These are phyloP conservation scores for Cardiocondyla obscurior DNA, from an alignment of 1,140 invertebrate species.

Conservation along the genomic window DNA sequence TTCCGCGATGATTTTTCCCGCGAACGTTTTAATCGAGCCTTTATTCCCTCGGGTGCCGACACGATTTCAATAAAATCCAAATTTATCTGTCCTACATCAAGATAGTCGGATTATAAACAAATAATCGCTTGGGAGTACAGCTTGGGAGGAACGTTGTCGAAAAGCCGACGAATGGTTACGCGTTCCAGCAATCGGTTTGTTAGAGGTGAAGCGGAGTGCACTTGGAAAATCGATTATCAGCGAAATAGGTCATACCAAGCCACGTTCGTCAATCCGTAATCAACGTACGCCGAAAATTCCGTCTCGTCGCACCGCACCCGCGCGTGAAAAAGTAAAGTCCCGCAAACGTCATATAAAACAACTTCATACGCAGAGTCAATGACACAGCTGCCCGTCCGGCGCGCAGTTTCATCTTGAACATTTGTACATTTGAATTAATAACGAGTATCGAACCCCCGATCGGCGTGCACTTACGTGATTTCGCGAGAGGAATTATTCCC, in stretches of 20 bases:
- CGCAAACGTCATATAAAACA: neutral
- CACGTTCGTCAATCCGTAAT: conserved; percentile 34
- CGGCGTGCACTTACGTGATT: neutral
- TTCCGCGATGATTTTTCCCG: neutral
- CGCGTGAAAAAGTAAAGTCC: conserved; percentile 9
- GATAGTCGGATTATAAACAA: conserved; percentile 2
- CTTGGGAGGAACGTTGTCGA: neutral
- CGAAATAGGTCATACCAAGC: conserved; percentile 29
- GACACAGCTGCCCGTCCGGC: neutral
- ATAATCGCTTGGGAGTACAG: neutral
- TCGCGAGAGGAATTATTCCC: neutral
- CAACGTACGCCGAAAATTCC: conserved; percentile 43
- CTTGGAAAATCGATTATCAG: conserved; percentile 41
- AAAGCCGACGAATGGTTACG: conserved; percentile 15
- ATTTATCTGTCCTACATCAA: neutral
- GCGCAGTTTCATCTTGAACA: neutral
- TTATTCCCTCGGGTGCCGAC: neutral
- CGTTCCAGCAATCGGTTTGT: conserved; percentile 13
- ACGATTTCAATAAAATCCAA: neutral
- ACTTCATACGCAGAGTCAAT: neutral
- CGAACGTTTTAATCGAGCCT: neutral
- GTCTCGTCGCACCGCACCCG: neutral
- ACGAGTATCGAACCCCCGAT: neutral
- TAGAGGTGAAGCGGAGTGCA: conserved; percentile 6
- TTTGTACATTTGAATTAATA: neutral